Evolutionary conservation across 1,140 invertebrate species (phyloP).

Genomic region (Phymastichus coffea): DNA sequence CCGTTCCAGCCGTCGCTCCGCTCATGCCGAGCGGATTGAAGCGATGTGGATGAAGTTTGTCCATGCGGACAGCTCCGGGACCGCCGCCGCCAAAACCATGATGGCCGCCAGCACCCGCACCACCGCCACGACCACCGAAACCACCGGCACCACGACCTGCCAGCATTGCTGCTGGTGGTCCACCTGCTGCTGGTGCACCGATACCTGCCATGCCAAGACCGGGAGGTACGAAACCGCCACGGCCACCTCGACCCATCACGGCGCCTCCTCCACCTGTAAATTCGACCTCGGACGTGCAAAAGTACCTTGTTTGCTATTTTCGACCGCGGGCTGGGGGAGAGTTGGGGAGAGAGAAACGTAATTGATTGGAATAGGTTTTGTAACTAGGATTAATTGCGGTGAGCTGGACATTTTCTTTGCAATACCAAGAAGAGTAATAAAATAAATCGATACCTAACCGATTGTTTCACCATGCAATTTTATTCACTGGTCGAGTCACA

Average conservation of each 20-base stretch:
- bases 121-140: constrained; percentile 38
- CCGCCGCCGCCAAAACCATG: constrained; percentile 48
- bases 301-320: no score
- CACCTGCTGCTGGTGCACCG: constrained; percentile 37
- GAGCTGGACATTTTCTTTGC: no score
- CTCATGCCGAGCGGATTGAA: constrained; percentile 56
- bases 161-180: constrained; percentile 38
- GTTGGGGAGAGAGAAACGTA: no score
- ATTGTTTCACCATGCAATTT: no score
- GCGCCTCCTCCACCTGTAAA: constrained; percentile 37
- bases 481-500: no score
- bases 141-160: constrained; percentile 42
- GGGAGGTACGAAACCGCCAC: constrained; percentile 24
- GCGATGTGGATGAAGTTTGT: constrained; percentile 55
- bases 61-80: constrained; percentile 56
- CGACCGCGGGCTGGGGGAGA: no score
- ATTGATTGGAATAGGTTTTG: no score
- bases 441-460: no score
- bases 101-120: constrained; percentile 37
- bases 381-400: no score
- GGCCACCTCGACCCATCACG: constrained; percentile 32
- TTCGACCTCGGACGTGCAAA: constrained; percentile 11
- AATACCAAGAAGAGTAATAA: no score
- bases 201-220: constrained; percentile 31
- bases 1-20: constrained; percentile 40